These are phyloP conservation scores for Coreius guichenoti DNA, from an alignment of 2,797 vertebrate species.

Conservation along the genomic window DNA sequence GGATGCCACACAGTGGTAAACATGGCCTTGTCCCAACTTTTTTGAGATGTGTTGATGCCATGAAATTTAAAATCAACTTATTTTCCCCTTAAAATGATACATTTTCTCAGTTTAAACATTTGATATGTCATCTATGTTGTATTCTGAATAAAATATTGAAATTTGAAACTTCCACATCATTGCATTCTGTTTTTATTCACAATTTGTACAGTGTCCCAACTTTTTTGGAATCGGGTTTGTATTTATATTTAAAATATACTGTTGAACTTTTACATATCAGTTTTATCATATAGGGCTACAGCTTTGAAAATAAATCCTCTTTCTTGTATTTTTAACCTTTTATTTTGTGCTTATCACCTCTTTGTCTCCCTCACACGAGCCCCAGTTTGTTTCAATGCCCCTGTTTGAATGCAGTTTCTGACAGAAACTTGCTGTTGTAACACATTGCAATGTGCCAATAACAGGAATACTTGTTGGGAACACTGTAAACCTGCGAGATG, in stretches of 20 bases:
- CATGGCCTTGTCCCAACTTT: too few relatives aligned
- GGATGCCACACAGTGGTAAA: too few relatives aligned
- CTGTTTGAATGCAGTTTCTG: not conserved
- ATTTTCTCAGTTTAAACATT: too few relatives aligned
- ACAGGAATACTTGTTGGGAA: not conserved
- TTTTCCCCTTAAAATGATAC: too few relatives aligned
- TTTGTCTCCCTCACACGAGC: not conserved
- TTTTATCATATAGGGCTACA: not conserved
- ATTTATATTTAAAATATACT: not conserved
- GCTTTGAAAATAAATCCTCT: not conserved
- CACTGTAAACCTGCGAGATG: not conserved
- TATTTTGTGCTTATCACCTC: not conserved
- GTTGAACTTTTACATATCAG: not conserved
- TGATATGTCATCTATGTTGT: too few relatives aligned
- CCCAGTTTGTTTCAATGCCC: not conserved
- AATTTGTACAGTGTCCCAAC: too few relatives aligned
- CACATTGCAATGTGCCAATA: not conserved
- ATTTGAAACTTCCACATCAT: too few relatives aligned
- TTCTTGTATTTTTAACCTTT: not conserved
- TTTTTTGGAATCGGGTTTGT: too few relatives aligned
- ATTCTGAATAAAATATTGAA: too few relatives aligned
- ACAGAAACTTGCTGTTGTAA: not conserved
- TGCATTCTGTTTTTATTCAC: too few relatives aligned
- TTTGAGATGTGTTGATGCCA: too few relatives aligned
- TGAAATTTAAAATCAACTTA: too few relatives aligned